Evolutionary conservation across 2,888 invertebrate species (phyloP).

Genomic region (Hirtodrosophila confusa): DNA sequence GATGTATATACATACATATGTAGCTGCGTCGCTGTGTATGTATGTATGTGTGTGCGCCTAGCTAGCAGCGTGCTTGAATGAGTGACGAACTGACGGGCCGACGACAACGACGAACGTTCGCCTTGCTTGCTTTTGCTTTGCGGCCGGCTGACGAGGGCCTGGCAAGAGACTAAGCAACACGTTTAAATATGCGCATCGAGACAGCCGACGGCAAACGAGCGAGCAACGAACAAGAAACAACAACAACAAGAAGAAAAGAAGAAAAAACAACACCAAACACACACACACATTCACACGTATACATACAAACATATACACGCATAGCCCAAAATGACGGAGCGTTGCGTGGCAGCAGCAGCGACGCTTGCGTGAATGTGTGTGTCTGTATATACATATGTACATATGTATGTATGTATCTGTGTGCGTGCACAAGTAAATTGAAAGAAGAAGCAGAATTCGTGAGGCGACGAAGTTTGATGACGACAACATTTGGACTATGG

Average conservation of each 20-base stretch:
- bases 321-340: constrained; percentile 62
- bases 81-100: constrained; percentile 67
- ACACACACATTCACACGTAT: constrained; percentile 33
- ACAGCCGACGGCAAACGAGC: constrained; percentile 70
- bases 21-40: neutral
- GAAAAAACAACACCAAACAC: constrained; percentile 50
- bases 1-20: neutral
- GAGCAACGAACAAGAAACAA: constrained; percentile 59
- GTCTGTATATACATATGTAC: constrained; percentile 13
- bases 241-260: constrained; percentile 35
- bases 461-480: constrained; percentile 67
- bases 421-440: constrained; percentile 62
- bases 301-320: constrained; percentile 41
- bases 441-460: constrained; percentile 59
- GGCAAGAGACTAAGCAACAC: constrained; percentile 82
- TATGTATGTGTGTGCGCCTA: constrained; percentile 42
- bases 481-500: constrained; percentile 57
- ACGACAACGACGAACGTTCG: constrained; percentile 64
- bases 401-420: constrained; percentile 28
- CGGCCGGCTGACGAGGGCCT: constrained; percentile 74
- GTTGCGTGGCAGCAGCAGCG: constrained; percentile 55
- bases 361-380: constrained; percentile 31
- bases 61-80: constrained; percentile 77
- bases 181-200: constrained; percentile 81
- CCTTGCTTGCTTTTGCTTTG: constrained; percentile 68